Conservation (phyloP, 92 coral and sea anemone species). For the Ricordea florida region DNA sequence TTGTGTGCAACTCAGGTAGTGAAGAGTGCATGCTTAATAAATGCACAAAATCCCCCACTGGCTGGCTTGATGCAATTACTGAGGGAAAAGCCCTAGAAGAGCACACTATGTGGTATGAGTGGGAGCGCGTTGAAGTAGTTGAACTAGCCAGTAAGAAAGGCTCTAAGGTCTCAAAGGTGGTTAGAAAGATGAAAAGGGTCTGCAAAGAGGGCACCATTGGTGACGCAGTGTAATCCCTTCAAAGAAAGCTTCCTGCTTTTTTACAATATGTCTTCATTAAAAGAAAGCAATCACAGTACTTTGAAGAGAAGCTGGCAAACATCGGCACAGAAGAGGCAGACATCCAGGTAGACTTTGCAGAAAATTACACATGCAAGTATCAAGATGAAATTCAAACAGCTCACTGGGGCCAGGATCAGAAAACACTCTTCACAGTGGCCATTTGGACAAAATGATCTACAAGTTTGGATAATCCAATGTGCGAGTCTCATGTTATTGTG, state of each 20-base stretch:
- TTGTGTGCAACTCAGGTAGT: slow-evolving; percentile 62
- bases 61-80: slow-evolving; percentile 13
- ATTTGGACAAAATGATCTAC: slow-evolving; percentile 37
- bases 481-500: slow-evolving; percentile 48
- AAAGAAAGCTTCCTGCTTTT: neutral
- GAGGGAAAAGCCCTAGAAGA: neutral
- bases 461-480: slow-evolving; percentile 5
- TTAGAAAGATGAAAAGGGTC: neutral
- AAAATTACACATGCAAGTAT: slow-evolving; percentile 58
- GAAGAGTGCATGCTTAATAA: slow-evolving; percentile 71
- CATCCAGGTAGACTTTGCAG: slow-evolving; percentile 71
- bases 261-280: slow-evolving; percentile 10
- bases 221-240: neutral
- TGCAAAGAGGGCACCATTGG: neutral
- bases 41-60: slow-evolving; percentile 54
- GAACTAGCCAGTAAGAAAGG: neutral
- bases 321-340: slow-evolving; percentile 46
- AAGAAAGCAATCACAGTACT: slow-evolving; percentile 26
- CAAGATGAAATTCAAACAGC: slow-evolving; percentile 70
- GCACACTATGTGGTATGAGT: slow-evolving; percentile 12
- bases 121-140: slow-evolving; percentile 16
- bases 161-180: neutral
- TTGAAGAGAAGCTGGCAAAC: slow-evolving; percentile 45
- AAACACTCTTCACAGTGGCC: slow-evolving; percentile 59
- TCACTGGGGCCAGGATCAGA: slow-evolving; percentile 72